These are phyloP conservation scores for Mobula hypostoma DNA, from an alignment of 2,113 vertebrate species.

Conservation along the genomic window DNA sequence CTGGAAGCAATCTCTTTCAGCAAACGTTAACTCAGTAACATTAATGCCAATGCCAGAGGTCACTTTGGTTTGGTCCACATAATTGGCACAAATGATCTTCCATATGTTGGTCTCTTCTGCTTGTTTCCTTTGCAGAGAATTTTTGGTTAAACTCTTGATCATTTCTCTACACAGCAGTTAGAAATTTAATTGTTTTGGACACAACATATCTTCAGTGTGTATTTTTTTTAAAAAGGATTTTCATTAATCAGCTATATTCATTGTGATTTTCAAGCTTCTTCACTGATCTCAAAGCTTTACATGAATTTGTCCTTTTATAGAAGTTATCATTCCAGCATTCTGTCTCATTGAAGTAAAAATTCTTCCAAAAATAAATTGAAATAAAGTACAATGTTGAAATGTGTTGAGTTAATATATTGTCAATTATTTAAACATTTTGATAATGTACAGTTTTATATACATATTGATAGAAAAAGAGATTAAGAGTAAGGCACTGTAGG, in stretches of 20 bases:
- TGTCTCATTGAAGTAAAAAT: too few species aligned
- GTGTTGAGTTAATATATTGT: neutral
- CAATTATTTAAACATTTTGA: neutral
- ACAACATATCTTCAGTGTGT: neutral
- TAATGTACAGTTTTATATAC: neutral
- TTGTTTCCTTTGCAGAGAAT: too few species aligned
- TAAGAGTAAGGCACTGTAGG: too few species aligned
- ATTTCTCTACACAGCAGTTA: neutral
- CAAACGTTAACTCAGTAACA: neutral
- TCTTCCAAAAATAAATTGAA: too few species aligned
- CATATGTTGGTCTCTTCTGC: neutral
- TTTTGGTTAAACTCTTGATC: neutral
- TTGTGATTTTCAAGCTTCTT: neutral
- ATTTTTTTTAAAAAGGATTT: neutral
- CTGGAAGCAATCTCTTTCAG: constrained; percentile 21
- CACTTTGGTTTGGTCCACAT: constrained; percentile 6
- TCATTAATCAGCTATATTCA: neutral
- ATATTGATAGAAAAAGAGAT: neutral
- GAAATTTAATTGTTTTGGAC: neutral
- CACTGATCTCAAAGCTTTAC: neutral
- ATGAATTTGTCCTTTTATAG: neutral
- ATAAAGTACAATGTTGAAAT: neutral
- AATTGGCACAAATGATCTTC: neutral
- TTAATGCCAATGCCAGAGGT: constrained; percentile 22
- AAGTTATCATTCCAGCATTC: neutral